These are phyloP conservation scores for Volucella inanis DNA, from an alignment of 2,888 invertebrate species.

Conservation along the genomic window DNA sequence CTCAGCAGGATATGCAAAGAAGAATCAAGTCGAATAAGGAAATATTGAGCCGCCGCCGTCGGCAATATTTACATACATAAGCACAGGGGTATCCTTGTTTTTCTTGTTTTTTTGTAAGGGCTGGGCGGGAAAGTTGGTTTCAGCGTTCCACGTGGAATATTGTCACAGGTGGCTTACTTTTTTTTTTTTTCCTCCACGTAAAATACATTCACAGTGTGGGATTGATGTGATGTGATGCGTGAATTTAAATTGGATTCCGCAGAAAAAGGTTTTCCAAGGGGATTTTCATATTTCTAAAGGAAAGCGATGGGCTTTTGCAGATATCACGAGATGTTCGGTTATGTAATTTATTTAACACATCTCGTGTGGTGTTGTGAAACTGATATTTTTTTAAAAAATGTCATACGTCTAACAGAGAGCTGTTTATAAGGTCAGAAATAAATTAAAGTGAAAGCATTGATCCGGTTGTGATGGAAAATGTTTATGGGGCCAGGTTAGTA, in stretches of 20 bases:
- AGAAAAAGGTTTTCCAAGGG: constrained; percentile 25
- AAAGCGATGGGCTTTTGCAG: neutral
- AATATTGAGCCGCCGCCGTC: constrained; percentile 21
- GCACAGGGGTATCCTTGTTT: constrained; percentile 11
- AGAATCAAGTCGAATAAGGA: constrained; percentile 6
- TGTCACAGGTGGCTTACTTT: constrained; percentile 43
- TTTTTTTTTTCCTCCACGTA: neutral
- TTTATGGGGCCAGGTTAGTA: no score
- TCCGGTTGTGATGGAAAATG: no score
- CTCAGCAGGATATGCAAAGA: constrained; percentile 35
- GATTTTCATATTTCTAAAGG: constrained; percentile 56
- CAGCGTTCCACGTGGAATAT: neutral
- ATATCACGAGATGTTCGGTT: no score
- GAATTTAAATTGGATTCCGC: constrained; percentile 53
- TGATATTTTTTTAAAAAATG: no score
- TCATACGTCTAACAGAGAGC: no score
- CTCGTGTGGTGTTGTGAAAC: no score
- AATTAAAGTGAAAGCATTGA: no score
- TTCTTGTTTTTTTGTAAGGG: neutral
- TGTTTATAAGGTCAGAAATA: no score
- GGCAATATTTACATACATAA: constrained; percentile 53
- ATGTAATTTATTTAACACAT: no score
- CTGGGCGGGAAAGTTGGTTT: neutral
- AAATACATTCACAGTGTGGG: constrained; percentile 2
- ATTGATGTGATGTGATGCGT: constrained; percentile 26